Conservation (phyloP, 2,888 invertebrate species). For the Belgica antarctica region DNA sequence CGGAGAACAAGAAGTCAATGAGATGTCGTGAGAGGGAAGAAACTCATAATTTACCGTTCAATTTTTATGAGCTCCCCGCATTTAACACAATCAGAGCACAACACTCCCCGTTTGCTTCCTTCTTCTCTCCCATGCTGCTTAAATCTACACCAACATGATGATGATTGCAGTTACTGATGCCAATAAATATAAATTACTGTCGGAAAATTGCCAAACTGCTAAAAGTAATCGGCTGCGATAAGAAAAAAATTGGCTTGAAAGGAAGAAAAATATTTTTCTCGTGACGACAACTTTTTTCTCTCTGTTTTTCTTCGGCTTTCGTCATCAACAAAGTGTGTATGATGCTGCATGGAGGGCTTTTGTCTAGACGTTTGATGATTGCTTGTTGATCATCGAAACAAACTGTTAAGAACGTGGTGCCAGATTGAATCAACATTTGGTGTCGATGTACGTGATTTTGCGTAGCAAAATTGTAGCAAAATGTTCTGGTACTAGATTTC, state of each 20-base stretch:
- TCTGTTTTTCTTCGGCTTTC: background rate
- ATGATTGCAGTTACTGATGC: slow-evolving; percentile 37
- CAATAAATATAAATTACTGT: slow-evolving; percentile 43
- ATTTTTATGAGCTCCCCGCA: slow-evolving; percentile 20
- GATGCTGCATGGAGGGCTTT: background rate
- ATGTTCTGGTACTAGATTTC: no score
- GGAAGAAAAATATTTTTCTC: background rate
- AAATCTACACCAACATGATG: slow-evolving; percentile 4
- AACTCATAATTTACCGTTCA: slow-evolving; percentile 34
- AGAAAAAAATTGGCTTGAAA: background rate
- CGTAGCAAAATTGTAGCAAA: no score
- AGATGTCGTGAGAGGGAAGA: slow-evolving; percentile 7
- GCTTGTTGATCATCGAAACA: no score
- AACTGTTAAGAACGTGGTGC: no score
- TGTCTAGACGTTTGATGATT: no score
- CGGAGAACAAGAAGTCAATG: slow-evolving; percentile 7
- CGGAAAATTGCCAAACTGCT: slow-evolving; percentile 28
- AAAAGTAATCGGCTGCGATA: slow-evolving; percentile 34
- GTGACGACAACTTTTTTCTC: no score
- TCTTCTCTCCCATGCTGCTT: no score
- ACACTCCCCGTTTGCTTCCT: background rate
- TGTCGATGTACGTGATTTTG: no score
- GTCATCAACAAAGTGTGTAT: background rate
- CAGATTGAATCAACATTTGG: no score
- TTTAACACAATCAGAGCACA: slow-evolving; percentile 18